phyloP scores from a whole-genome alignment of 1,140 invertebrate genomes.

The Elymnias hypermnestra region DNA sequence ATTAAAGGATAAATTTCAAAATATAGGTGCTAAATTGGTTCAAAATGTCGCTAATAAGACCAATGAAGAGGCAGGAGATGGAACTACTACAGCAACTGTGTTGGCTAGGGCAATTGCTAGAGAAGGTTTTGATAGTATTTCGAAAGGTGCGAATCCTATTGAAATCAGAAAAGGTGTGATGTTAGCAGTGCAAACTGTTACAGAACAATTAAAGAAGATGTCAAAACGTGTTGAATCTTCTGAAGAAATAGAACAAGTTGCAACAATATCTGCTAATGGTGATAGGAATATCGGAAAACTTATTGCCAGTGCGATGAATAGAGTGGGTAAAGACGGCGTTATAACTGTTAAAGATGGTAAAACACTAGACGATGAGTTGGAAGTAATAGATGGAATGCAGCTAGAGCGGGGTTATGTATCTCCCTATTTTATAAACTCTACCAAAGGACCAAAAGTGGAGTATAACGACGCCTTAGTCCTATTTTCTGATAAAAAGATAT shows the following conservation, averaged over 20 bases:
- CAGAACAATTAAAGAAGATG: conserved; percentile 91
- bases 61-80: conserved; percentile 99
- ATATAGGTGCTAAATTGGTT: conserved; percentile 99
- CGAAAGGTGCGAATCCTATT: conserved; percentile 98
- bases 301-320: conserved; percentile 99
- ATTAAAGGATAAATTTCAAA: conserved; percentile 99
- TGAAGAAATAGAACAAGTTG: conserved; percentile 99
- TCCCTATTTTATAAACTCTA: conserved; percentile 99
- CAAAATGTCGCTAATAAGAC: conserved; percentile 99
- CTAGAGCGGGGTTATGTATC: conserved; percentile 99
- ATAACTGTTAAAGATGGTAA: conserved; percentile 99
- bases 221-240: conserved; percentile 98
- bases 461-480: conserved; percentile 97
- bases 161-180: conserved; percentile 98
- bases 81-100: conserved; percentile 99
- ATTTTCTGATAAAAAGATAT: conserved; percentile 99
- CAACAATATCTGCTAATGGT: conserved; percentile 99
- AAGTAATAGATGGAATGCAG: conserved; percentile 99
- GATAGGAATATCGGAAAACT: conserved; percentile 94
- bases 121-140: conserved; percentile 99
- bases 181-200: conserved; percentile 95
- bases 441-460: conserved; percentile 98
- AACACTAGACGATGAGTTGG: conserved; percentile 96
- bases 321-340: conserved; percentile 96
- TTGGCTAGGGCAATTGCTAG: conserved; percentile 97